A percentile compares a stretch with the other conserved stretches of the same genome.
Conservation (phyloP, 92 coral and sea anemone genomes). For the Actinostola sp. region DNA sequence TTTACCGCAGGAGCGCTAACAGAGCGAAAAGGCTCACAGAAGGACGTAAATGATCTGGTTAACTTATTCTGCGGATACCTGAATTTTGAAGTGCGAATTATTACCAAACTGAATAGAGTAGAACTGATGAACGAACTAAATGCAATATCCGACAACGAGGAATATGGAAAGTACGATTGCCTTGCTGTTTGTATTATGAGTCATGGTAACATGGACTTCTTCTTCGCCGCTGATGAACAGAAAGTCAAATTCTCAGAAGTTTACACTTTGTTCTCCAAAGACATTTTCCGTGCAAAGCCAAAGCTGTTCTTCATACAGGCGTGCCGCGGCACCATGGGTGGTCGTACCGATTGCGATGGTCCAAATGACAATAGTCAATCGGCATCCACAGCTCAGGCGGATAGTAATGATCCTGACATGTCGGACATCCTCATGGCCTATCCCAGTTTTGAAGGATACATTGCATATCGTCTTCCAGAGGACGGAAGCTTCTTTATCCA, state of each 20-base stretch:
- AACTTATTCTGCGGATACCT: not conserved
- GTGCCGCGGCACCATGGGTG: slow-evolving; percentile 1
- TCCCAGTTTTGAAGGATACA: not conserved
- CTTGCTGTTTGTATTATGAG: slow-evolving; percentile 9
- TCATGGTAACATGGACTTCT: not conserved
- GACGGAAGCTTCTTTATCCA: not conserved
- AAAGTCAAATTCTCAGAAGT: not conserved
- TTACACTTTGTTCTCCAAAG: not conserved
- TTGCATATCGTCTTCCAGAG: not conserved
- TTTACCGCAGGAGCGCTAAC: not conserved
- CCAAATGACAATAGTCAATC: not conserved
- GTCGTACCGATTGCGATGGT: not conserved
- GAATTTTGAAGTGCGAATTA: not conserved
- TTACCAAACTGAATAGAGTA: not conserved
- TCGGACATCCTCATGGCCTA: slow-evolving; percentile 9
- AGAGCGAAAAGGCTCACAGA: slow-evolving; percentile 10
- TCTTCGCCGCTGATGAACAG: slow-evolving; percentile 8
- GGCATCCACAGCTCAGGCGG: not conserved
- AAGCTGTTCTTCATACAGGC: slow-evolving; percentile 55
- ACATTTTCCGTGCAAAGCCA: slow-evolving; percentile 19
- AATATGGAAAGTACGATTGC: not conserved
- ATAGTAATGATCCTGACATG: not conserved
- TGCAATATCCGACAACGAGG: not conserved
- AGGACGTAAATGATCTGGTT: not conserved
- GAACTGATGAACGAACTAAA: not conserved